Evolutionary conservation across 2,888 invertebrate species (phyloP), one percentile per base, ranked within the genome.

Genomic region (Podabrus alpinus): DNA sequence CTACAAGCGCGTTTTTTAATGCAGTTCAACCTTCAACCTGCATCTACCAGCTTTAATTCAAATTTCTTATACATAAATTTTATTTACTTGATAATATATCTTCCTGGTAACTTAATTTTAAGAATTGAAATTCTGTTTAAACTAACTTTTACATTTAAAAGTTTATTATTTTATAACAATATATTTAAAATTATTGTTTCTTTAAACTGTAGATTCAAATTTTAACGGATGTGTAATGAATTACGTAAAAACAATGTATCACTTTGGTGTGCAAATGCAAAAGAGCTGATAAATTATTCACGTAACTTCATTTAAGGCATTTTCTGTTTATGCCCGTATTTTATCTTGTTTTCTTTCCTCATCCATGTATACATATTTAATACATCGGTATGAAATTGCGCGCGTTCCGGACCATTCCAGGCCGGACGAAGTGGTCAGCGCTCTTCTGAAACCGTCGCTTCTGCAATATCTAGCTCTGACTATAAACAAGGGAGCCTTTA

Each of bases 401-500:
- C 82, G 82, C 81, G 81, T 79, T 81, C 79, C 80, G 76, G 73
- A 70, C 79, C 68, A 81, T 81, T 81, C 79, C 80, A 68, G 78
- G 76, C 80, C 82, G 80, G 81, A 81, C 80, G 78, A 79, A 80
- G 81, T 81, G 82, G 81, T 81, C 81, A 81, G 77, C 79, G 77
- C 77, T 75, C 79, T 79, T 64, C 59, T 69, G 69, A 73, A 75
- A 71, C 74, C 71, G 79, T 76, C 79, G 79, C 77, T 76, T 72
- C 77, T 77, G 81, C 78, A 80, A 81, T 80, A 82, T 81, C 80
- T 78, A 79, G 78, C 72, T 77, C 74, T 72, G 78, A 78, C 80
- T 80, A 81, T 83, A 83, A 83, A 83, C 83, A 81, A 81, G 81
- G 80, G 80, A 80, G 80, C 81, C 80, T 81, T 81, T 82, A 81